These are phyloP conservation scores for Pristionchus mayeri DNA, from an alignment of 2,888 invertebrate species.

Conservation along the genomic window DNA sequence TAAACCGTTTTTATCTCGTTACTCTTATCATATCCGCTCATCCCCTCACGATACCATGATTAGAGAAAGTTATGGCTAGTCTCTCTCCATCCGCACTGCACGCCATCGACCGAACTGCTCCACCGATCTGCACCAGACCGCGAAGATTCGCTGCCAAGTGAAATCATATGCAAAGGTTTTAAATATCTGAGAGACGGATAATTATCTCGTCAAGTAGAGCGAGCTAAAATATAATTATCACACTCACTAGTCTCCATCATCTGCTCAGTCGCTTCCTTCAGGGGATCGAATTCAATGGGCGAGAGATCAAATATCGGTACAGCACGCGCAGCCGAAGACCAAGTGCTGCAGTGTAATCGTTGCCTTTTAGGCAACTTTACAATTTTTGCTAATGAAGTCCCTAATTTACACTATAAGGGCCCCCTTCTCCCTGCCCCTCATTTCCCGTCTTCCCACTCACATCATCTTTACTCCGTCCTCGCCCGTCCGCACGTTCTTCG, in stretches of 20 bases:
- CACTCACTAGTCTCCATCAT: conserved; percentile 6
- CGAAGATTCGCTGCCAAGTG: conserved; percentile 4
- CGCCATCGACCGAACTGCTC: background rate
- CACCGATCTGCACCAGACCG: conserved; percentile 10
- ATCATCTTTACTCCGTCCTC: conserved; percentile 39
- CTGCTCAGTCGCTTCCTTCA: conserved; percentile 27
- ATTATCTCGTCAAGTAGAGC: too few species aligned
- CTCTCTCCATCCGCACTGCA: conserved; percentile 22
- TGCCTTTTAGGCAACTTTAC: too few species aligned
- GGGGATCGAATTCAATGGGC: conserved; percentile 44
- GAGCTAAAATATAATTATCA: background rate
- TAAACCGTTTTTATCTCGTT: too few species aligned
- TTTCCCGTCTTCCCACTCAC: too few species aligned
- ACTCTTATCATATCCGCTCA: too few species aligned
- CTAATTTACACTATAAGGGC: too few species aligned
- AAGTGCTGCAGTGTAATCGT: too few species aligned
- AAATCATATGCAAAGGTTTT: too few species aligned
- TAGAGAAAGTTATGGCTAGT: conserved; percentile 33
- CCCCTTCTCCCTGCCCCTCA: too few species aligned
- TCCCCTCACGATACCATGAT: conserved; percentile 36
- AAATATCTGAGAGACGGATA: too few species aligned
- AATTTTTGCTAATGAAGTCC: too few species aligned
- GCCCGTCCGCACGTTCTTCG: background rate
- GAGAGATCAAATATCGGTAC: conserved; percentile 26
- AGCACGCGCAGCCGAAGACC: background rate